Evolutionary conservation across 2,888 invertebrate genomes (phyloP).

Genomic region (Dromius quadrimaculatus): DNA sequence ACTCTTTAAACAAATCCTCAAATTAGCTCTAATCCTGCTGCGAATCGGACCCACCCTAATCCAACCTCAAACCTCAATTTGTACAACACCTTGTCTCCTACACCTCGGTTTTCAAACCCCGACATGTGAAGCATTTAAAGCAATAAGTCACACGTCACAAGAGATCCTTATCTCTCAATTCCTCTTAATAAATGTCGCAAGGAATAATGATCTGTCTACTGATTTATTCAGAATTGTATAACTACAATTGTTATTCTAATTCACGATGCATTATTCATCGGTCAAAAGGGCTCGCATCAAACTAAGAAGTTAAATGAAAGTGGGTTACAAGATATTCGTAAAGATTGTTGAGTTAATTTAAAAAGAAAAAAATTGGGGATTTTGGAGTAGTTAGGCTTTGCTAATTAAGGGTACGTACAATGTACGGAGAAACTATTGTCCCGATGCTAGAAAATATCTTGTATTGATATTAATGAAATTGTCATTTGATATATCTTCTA

Average conservation of each 20-base stretch:
- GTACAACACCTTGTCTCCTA: conserved; percentile 11
- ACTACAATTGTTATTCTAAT: conserved; percentile 46
- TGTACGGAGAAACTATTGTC: too few species aligned
- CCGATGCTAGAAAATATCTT: too few species aligned
- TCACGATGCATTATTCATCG: conserved; percentile 43
- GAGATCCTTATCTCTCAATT: conserved; percentile 39
- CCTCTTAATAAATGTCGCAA: conserved; percentile 47
- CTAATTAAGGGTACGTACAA: too few species aligned
- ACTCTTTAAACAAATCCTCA: conserved; percentile 12
- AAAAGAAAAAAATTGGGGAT: too few species aligned
- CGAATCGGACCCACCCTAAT: neutral
- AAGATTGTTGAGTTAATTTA: too few species aligned
- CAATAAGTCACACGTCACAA: conserved; percentile 33
- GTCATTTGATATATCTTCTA: neutral
- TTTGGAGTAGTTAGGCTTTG: too few species aligned
- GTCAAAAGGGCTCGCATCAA: conserved; percentile 26
- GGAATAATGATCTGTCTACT: conserved; percentile 37
- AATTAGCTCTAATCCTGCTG: neutral
- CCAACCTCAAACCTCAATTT: conserved; percentile 24
- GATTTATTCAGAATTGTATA: conserved; percentile 40
- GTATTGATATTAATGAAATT: too few species aligned
- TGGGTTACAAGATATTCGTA: too few species aligned
- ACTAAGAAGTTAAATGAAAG: too few species aligned
- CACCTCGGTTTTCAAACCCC: neutral
- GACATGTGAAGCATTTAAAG: conserved; percentile 30